Base-by-base conservation (phyloP, 2,888 invertebrate genomes). In the Apamea monoglypha region DNA sequence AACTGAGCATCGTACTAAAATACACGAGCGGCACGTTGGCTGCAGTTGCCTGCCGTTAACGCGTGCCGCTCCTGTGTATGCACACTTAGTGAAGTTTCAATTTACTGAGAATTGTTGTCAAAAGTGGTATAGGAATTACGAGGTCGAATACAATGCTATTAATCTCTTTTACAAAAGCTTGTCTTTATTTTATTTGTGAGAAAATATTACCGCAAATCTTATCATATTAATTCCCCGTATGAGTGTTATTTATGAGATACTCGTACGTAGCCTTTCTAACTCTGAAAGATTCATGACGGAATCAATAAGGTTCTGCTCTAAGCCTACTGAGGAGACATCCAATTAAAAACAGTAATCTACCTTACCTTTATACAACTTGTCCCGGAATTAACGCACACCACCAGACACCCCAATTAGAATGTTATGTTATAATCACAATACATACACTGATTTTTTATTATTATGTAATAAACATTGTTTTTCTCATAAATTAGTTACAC, bases 261-360 rank as follows among this genome's bases (percentile, higher is more conserved):
- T n/a, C n/a, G n/a, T n/a, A n/a, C 29, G 1, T 59, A 56, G 8
- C 66, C 29, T 69, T 72, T 61, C 21, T 32, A 68, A 71, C 59
- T 29, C 50, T 21, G 36, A 47, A 61, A 50, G 36, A 68, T 78
- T 44, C 53, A 78, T 76, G 67, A 80, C 69, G 69, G 29, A 87
- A 66, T 53, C 63, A 85, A 85, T 87, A 69, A 77, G 21, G 12
- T 70, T n/a, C 61, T 44, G 32, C n/a, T 63, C 44, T 82, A 80
- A 88, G 78, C 86, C 66, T 89, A 91, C 90, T 88, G 87, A 91
- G 84, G 78, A 76, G 82, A 87, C 80, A 79, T 88, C 85, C 86
- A 91, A 92, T 91, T 92, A 91, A 85, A 90, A 71, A 90, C 89
- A 86, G 71, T 82, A 91, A 85, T 87, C 83, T 89, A 75, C 79